Evolutionary conservation across 2,888 invertebrate genomes (phyloP).

Genomic region (Ophonus ardosiacus): DNA sequence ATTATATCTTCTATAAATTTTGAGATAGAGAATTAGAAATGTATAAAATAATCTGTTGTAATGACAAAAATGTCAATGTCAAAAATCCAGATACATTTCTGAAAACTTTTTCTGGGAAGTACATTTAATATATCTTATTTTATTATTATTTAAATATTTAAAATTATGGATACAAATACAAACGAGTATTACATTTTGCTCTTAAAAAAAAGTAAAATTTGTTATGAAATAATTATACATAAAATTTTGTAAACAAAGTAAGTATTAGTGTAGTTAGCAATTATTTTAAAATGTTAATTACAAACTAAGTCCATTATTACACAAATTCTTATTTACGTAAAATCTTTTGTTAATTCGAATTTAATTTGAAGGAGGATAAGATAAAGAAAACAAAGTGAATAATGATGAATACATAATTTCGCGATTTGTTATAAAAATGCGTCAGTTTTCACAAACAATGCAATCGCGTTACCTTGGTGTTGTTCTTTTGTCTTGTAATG

Average conservation of each 20-base stretch:
- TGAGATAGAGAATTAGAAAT: too few species aligned
- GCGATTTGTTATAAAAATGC: slow-evolving; percentile 40
- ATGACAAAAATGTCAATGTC: too few species aligned
- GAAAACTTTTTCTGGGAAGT: too few species aligned
- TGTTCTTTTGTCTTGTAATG: slow-evolving; percentile 36
- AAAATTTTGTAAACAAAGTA: background rate
- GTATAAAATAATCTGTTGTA: too few species aligned
- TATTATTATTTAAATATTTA: too few species aligned
- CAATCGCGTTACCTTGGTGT: slow-evolving; percentile 43
- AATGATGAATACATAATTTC: slow-evolving; percentile 45
- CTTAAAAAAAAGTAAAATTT: too few species aligned
- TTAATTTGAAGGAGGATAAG: slow-evolving; percentile 26
- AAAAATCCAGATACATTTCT: too few species aligned
- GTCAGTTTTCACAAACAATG: slow-evolving; percentile 51
- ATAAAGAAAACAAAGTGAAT: slow-evolving; percentile 27
- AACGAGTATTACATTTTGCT: background rate
- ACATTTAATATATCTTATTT: too few species aligned
- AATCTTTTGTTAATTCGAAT: slow-evolving; percentile 19
- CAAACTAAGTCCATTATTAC: background rate
- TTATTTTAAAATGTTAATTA: background rate
- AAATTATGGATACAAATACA: too few species aligned
- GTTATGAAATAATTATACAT: background rate
- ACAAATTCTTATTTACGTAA: background rate
- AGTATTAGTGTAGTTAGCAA: background rate
- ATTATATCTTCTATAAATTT: too few species aligned